Conservation (phyloP, 2,888 invertebrate species). For the Bimastos eiseni region DNA sequence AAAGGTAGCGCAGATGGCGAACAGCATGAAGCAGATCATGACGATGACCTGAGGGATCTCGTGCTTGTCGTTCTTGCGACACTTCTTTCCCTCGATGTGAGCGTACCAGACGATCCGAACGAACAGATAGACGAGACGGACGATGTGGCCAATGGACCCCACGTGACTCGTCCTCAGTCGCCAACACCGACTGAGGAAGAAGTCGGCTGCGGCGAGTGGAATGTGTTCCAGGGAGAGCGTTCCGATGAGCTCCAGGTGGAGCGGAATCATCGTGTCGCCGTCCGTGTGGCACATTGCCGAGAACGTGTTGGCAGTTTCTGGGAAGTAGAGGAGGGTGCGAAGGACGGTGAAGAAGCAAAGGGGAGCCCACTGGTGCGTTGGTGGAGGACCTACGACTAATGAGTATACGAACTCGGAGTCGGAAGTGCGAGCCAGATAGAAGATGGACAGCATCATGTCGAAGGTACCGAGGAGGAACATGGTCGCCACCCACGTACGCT, state of each 20-base stretch:
- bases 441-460: constrained; percentile 34
- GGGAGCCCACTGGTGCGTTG: not conserved
- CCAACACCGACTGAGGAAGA: constrained; percentile 41
- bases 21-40: constrained; percentile 40
- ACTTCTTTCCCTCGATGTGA: constrained; percentile 43
- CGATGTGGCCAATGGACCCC: constrained; percentile 37
- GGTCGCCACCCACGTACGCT: constrained; percentile 36
- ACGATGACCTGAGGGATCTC: constrained; percentile 37
- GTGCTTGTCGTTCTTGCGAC: constrained; percentile 36
- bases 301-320: constrained; percentile 41
- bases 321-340: constrained; percentile 39
- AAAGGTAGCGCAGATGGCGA: constrained; percentile 41
- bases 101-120: constrained; percentile 44
- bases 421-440: constrained; percentile 35
- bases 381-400: constrained; percentile 34
- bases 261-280: constrained; percentile 32
- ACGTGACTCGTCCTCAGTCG: constrained; percentile 34
- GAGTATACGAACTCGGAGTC: constrained; percentile 30
- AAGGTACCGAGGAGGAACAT: constrained; percentile 37
- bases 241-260: constrained; percentile 34
- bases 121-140: constrained; percentile 41
- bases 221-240: constrained; percentile 39
- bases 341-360: constrained; percentile 38
- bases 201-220: constrained; percentile 42
- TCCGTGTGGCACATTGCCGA: constrained; percentile 35